Base-by-base conservation (phyloP, 2,113 vertebrate species). In the Oryzias curvinotus region DNA sequence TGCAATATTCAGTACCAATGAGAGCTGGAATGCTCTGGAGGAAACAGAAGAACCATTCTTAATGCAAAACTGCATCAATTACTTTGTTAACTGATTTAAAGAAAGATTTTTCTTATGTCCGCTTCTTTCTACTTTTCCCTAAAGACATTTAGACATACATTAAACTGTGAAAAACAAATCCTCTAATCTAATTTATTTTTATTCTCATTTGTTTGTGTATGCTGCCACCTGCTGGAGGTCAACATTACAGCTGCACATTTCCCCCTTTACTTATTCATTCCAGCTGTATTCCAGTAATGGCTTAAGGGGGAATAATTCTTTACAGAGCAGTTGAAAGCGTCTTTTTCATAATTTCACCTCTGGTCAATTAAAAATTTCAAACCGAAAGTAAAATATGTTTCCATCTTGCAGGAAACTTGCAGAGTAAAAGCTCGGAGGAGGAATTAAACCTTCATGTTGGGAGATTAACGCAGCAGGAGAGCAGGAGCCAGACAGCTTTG, bases 171-270 rank as follows among this genome's bases (percentile, higher is more conserved):
- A 23, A 23, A 23, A 23, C 21, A 23, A 36, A 36, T 36, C 36
- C 8, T 36, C 36, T 36, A 1, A 5, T 51, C 15, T 23, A 23
- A 3, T 23, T 25, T 2, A 25, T 52, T 23, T 18, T 18, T 3
- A 23, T 52, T 25, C 28, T 47, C 57, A 53, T 77, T 65, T 25
- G 73, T 73, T 77, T 85, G 80, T 58, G 25, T 73, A 57, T 89
- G 68, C 82, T 77, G 80, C 85, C 83, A 66, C 81, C 87, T 89
- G 57, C 73, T 86, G 87, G 85, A 52, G n/a, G 12, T 1, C 16
- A n/a, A 5, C 50, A 43, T 6, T 19, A 7, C 23, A 4, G 43
- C 4, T 1, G 14, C 4, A 36, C 18, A 16, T 10, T 17, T 18
- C 42, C 28, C 18, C 15, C 30, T 1, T 2, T 62, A 26, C 47